Evolutionary conservation across 2,888 invertebrate genomes (phyloP).

Genomic region (Sialis fuliginosa): DNA sequence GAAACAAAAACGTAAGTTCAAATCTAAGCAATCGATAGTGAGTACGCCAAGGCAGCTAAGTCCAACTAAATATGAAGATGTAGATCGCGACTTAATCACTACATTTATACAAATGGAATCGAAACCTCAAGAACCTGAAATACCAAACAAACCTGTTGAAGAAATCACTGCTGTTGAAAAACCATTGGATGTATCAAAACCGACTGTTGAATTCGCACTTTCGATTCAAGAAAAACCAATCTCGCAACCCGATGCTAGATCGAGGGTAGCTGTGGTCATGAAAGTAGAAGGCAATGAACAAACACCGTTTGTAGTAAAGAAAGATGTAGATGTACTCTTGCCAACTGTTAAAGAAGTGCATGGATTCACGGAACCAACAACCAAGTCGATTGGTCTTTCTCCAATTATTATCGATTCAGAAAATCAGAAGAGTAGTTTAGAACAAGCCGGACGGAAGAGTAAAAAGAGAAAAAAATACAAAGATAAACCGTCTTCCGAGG

Average conservation of each 20-base stretch:
- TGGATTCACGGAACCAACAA: slow-evolving; percentile 8
- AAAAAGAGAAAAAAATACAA: slow-evolving; percentile 49
- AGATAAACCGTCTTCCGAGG: slow-evolving; percentile 19
- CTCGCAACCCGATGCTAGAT: slow-evolving; percentile 20
- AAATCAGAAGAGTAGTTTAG: slow-evolving; percentile 23
- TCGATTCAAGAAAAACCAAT: slow-evolving; percentile 27
- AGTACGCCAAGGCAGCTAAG: slow-evolving; percentile 3
- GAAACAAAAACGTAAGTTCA: slow-evolving; percentile 7
- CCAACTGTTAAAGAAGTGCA: slow-evolving; percentile 13
- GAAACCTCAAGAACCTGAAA: slow-evolving; percentile 5
- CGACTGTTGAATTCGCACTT: slow-evolving; percentile 20
- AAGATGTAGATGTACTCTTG: slow-evolving; percentile 19
- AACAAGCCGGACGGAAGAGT: slow-evolving; percentile 33
- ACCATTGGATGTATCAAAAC: slow-evolving; percentile 15
- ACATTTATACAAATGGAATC: not conserved
- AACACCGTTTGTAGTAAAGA: slow-evolving; percentile 12
- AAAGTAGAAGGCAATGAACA: slow-evolving; percentile 15
- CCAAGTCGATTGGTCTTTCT: slow-evolving; percentile 13
- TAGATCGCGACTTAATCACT: too few relatives aligned
- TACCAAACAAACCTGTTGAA: slow-evolving; percentile 1
- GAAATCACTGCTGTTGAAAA: not conserved
- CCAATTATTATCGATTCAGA: slow-evolving; percentile 20
- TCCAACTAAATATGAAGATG: not conserved
- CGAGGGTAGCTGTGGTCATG: slow-evolving; percentile 19
- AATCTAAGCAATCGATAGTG: slow-evolving; percentile 2